Base-by-base conservation (phyloP, 2,797 vertebrate species). In the Dryobates pubescens region DNA sequence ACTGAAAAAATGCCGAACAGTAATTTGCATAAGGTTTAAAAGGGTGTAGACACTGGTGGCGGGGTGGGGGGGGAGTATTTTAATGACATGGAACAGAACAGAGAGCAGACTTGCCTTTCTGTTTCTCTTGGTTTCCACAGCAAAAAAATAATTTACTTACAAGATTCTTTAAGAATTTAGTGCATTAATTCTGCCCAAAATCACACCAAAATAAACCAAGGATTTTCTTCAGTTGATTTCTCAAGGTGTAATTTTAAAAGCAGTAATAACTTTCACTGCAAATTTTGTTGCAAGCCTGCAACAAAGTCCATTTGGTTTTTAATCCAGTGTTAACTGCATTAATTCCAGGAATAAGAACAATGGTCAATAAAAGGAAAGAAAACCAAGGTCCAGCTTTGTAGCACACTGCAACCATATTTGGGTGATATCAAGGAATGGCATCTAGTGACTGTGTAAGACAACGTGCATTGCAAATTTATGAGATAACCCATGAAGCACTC, bases 141-240 rank as follows among this genome's bases (percentile, higher is more conserved):
- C 20, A 56, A 47, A 47, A 47, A 43, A 10, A 29, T 7, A 49
- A 51, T 18, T 8, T 3, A 18, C 18, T 53, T 80, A 17, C 57
- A 80, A 15, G 38, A 61, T 68, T 89, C 34, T 10, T 54, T 54
- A 61, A 53, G 62, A 80, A 49, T 45, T 58, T 30, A 34, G 8
- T 17, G 54, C 17, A 24, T 86, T 93, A 89, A 77, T 80, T 82
- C 58, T 61, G 34, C 24, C 76, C 45, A 27, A 24, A 24, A 82
- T 29, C 0, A 0, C 5, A 3, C 13, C 4, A 24, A 13, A 41
- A 57, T n/a, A 75, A 70, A 47, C 87, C 7, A 9, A 18, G 13
- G 76, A 20, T 17, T 86, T 86, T 41, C 24, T 69, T 69, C n/a
- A 27, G 9, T 27, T 49, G 23, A 75, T 72, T 79, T 86, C 41